Conservation (phyloP, 2,113 vertebrate genomes). For the Phrynocephalus versicolor region DNA sequence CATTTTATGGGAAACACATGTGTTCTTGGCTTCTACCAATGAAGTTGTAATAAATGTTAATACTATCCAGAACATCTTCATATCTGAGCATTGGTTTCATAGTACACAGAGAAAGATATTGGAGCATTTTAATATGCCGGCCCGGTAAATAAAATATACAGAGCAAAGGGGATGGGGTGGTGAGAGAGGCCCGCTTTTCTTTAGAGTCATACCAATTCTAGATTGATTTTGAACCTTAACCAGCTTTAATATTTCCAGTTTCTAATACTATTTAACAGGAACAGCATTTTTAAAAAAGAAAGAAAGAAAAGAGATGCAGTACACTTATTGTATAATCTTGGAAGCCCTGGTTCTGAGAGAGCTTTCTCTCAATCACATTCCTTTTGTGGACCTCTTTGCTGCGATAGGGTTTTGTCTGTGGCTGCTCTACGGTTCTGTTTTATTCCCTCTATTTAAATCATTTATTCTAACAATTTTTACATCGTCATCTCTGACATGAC, state of each 20-base stretch:
- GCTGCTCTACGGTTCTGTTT: too few species aligned
- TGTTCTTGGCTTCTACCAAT: slow-evolving; percentile 35
- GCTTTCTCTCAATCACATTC: too few species aligned
- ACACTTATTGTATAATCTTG: too few species aligned
- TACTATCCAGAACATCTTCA: slow-evolving; percentile 28
- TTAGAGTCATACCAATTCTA: slow-evolving; percentile 27
- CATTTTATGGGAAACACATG: slow-evolving; percentile 36
- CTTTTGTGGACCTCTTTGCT: too few species aligned
- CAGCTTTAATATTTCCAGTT: background rate
- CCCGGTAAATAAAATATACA: background rate
- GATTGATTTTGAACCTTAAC: background rate
- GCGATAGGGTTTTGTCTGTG: too few species aligned
- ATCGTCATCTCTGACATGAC: too few species aligned
- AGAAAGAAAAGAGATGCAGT: background rate
- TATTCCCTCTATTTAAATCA: too few species aligned
- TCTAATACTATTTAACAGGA: background rate
- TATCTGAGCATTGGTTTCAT: slow-evolving; percentile 24
- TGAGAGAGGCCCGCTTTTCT: background rate
- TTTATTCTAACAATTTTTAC: too few species aligned
- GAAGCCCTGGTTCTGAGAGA: too few species aligned
- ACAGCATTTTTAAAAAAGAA: background rate
- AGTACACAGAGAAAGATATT: background rate
- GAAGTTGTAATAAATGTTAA: slow-evolving; percentile 15
- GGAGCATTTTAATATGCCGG: background rate
- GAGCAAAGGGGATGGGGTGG: background rate